These are phyloP conservation scores for Paedocypris micromegethes DNA, from an alignment of 2,797 vertebrate species.

Conservation along the genomic window DNA sequence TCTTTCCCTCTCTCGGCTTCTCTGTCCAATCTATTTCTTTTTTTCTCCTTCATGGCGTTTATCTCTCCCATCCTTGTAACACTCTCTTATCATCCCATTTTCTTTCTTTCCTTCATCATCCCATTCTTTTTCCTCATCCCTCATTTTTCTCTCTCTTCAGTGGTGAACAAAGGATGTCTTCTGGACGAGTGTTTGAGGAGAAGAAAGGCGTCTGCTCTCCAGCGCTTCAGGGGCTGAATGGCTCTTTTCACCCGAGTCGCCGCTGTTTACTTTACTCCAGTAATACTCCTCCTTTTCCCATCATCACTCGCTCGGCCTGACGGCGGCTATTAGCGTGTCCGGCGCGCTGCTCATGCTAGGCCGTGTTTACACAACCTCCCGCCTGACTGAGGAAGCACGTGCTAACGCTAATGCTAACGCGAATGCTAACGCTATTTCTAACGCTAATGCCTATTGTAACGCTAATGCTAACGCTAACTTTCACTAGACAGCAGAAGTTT, in stretches of 20 bases:
- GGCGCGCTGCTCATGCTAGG: conserved; percentile 50
- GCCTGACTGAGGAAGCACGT: no score
- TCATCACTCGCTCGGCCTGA: conserved; percentile 76
- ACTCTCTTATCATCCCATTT: no score
- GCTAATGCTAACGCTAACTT: no score
- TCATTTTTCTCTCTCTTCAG: conserved; percentile 58
- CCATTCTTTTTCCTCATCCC: conserved; percentile 24
- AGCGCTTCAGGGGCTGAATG: conserved; percentile 64
- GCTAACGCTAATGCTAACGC: no score
- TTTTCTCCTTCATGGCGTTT: no score
- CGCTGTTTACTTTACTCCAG: conserved; percentile 77
- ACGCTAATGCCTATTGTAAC: no score
- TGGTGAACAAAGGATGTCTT: conserved; percentile 44
- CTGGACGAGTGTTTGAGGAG: conserved; percentile 66
- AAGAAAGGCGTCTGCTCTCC: conserved; percentile 70
- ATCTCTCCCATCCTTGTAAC: no score
- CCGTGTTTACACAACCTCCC: conserved; percentile 14
- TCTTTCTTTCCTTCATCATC: no score
- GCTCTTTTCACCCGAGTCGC: conserved; percentile 70
- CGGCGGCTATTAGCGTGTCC: conserved; percentile 59
- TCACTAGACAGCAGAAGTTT: no score
- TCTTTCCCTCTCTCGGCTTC: no score
- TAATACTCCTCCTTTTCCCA: conserved; percentile 77
- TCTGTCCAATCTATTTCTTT: no score
- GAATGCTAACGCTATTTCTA: no score